Evolutionary conservation across 2,797 vertebrate species (phyloP), one percentile per base, ranked within the genome.

Genomic region (Acrossocheilus fasciatus): DNA sequence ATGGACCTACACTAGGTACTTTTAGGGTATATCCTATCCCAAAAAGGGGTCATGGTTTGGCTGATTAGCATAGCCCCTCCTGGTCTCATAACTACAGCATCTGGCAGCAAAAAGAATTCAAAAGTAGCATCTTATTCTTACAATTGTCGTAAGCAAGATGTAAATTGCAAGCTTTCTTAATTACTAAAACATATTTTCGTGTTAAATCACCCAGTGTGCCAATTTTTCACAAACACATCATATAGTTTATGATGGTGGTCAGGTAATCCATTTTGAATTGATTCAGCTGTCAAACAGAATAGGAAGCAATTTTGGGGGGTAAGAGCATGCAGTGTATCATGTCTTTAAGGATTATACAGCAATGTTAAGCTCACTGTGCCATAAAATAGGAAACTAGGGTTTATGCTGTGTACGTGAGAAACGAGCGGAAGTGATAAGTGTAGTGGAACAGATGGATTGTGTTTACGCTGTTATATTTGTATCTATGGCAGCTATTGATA

Each of bases 381-480:
- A 39, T 86, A 62, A 64, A 62, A 10, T 64, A 75, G 54, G 47
- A 75, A 82, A 26, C 30, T 15, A n/a, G 15, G 18, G 26, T 73
- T 72, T 45, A 39, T 20, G 30, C n/a, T 45, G 84, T 36, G 52
- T 64, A 86, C 68, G 77, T 86, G 84, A 86, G 50, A 39, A 62
- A 80, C 3, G 41, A 80, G 36, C 0, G 12, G 4, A 68, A 68
- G 62, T 0, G 50, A 59, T 70, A 85, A 50, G 77, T n/a, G 76
- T 72, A 47, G 47, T 59, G 83, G 83, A 85, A 78, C 17, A 69
- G 74, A 73, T 47, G 41, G 77, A 80, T 72, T 59, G 52, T 80
- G 68, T 86, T 81, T 86, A 26, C 15, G 2, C 26, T 45, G 47
- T 69, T 78, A 43, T 85, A 54, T 85, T 69, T 30, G 83, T 78